These are phyloP conservation scores for Ommatoiulus sabulosus DNA, from an alignment of 2,888 invertebrate species.

Conservation along the genomic window DNA sequence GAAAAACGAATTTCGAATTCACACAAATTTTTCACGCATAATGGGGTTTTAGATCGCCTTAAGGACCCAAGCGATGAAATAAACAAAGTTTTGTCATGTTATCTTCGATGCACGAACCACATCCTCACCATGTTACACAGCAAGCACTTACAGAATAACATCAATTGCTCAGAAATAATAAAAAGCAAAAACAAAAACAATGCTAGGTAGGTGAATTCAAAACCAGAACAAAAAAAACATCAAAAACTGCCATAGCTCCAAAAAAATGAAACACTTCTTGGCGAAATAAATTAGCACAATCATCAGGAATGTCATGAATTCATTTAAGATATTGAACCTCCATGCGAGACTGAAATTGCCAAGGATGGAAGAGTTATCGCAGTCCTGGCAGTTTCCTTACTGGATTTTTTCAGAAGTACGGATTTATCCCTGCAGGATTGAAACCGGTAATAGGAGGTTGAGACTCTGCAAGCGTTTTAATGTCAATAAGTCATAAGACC, in stretches of 20 bases:
- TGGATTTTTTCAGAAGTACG: neutral
- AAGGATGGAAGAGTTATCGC: neutral
- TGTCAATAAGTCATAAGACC: too few species aligned
- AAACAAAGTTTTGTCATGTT: too few species aligned
- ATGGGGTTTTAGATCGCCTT: too few species aligned
- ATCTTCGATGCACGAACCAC: neutral
- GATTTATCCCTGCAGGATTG: neutral
- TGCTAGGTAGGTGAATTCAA: neutral
- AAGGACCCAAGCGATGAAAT: too few species aligned
- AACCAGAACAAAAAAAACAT: neutral
- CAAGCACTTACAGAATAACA: neutral
- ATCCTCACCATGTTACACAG: neutral
- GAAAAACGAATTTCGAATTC: neutral
- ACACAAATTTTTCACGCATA: too few species aligned
- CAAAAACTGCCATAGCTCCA: neutral
- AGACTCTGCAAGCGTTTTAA: too few species aligned
- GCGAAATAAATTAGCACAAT: conserved; percentile 18
- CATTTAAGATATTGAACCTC: neutral
- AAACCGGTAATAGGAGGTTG: too few species aligned
- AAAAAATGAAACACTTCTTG: neutral
- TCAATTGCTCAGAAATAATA: neutral
- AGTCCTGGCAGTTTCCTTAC: neutral
- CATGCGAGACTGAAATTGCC: neutral
- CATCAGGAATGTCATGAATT: neutral
- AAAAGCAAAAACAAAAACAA: neutral